Base-by-base conservation (phyloP, 2,888 invertebrate species). In the Amblyteles armatorius region DNA sequence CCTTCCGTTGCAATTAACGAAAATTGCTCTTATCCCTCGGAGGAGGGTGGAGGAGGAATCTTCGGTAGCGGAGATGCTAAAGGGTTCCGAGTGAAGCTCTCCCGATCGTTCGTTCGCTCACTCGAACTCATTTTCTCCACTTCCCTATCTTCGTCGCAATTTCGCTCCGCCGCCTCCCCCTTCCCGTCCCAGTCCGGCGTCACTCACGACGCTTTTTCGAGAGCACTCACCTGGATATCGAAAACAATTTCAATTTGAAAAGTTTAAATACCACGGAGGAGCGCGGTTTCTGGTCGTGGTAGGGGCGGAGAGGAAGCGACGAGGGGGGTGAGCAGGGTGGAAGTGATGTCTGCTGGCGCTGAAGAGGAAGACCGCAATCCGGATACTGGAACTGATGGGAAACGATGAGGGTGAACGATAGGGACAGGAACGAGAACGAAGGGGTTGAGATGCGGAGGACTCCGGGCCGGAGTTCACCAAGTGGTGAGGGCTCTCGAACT, bases 241-340 rank as follows among this genome's bases (percentile, higher is more conserved):
- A 91, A 91, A 93, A 93, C 91, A 92, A 92, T 93, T 93, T 92
- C 92, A 91, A 93, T 93, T 91, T 92, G 90, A 91, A 92, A 92
- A 93, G 92, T 93, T 92, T 92, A 91, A 91, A 92, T 90, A 92
- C 89, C 86, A 85, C 77, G 71, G 72, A 83, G 68, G 11, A 81
- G 57, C 63, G 69, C 29, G 48, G 76, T 68, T 63, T 77, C 73
- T 55, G 52, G 69, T 52, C 26, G 50, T 52, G 55, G 63, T 68
- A 57, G 68, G 65, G 63, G 50, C 60, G 60, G 40, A 11, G 63
- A 57, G 50, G 76, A 11, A 36, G 22, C 57, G 57, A 57, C 22
- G 26, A 22, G 36, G 68, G 68, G 68, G 65, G 40, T 55, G 73
- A 52, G 67, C 76, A 69, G 80, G 65, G 79, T 33, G 63, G 78